These are phyloP conservation scores for Glossophaga mutica DNA, from an alignment of 2,797 vertebrate genomes.

Conservation along the genomic window DNA sequence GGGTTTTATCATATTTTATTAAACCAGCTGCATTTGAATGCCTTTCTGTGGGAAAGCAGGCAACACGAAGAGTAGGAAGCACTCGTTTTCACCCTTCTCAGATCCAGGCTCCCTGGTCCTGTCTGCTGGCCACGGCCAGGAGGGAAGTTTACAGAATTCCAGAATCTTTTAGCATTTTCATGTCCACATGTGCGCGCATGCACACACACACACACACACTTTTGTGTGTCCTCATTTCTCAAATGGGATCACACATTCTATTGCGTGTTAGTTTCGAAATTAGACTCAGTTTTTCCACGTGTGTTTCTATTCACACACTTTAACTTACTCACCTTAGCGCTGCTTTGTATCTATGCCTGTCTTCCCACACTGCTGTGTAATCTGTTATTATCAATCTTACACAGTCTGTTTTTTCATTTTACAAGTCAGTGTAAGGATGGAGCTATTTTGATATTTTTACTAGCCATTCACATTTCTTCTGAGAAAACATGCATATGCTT, in stretches of 20 bases:
- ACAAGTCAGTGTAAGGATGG: not conserved
- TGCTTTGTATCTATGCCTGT: not conserved
- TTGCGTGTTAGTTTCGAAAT: not conserved
- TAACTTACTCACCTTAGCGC: not conserved
- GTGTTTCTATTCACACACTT: not conserved
- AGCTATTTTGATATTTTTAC: not conserved
- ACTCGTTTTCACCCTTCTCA: not conserved
- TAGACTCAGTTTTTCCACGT: not conserved
- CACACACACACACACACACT: not conserved
- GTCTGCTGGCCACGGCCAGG: not conserved
- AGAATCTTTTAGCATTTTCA: not conserved
- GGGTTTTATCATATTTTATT: not conserved
- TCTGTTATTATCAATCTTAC: not conserved
- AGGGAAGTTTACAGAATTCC: not conserved
- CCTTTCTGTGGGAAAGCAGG: not conserved
- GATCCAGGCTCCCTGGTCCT: rapidly evolving
- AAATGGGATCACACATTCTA: not conserved
- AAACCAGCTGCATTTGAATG: not conserved
- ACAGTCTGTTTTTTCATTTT: not conserved
- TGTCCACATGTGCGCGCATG: not conserved
- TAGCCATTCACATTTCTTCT: not conserved
- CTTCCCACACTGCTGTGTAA: not conserved
- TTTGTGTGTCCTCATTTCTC: not conserved
- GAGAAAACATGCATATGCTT: not conserved
- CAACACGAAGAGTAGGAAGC: not conserved